Percentiles rank a stretch among this genome's conserved stretches.
These are phyloP conservation scores for Zaprionus camerounensis DNA, from an alignment of 1,140 invertebrate genomes.

Conservation along the genomic window DNA sequence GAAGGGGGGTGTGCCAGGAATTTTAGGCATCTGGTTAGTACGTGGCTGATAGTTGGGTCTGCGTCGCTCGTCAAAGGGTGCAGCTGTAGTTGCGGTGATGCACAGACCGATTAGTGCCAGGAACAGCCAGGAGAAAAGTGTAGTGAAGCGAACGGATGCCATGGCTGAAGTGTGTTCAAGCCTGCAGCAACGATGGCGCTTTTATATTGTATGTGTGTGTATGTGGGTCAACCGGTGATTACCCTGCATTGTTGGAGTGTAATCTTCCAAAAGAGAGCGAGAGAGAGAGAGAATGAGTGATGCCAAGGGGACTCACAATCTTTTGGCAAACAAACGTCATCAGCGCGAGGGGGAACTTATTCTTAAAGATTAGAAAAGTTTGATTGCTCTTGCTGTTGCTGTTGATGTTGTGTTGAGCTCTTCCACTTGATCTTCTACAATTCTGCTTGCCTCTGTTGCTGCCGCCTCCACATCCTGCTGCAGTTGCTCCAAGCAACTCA, in stretches of 20 bases:
- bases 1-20: constrained; percentile 69
- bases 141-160: constrained; percentile 39
- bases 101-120: constrained; percentile 53
- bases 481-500: constrained; percentile 30
- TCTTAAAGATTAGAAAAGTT: constrained; percentile 1
- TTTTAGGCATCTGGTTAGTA: constrained; percentile 15
- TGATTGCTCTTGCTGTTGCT: constrained; percentile 11
- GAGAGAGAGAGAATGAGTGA: neutral
- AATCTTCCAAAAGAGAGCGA: constrained; percentile 11
- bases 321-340: constrained; percentile 8
- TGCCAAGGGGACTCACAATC: constrained; percentile 40
- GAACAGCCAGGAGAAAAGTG: constrained; percentile 41
- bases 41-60: constrained; percentile 16
- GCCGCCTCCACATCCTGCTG: constrained; percentile 3
- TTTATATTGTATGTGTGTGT: constrained; percentile 61
- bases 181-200: constrained; percentile 5
- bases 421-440: constrained; percentile 1
- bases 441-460: constrained; percentile 7
- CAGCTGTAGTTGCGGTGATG: constrained; percentile 16
- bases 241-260: constrained; percentile 20
- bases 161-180: constrained; percentile 38
- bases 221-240: constrained; percentile 28
- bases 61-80: constrained; percentile 61
- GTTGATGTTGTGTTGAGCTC: constrained; percentile 11
- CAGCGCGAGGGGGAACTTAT: constrained; percentile 42